Percentiles rank a stretch among this genome's conserved stretches.
Evolutionary conservation across 2,888 invertebrate species (phyloP).

Genomic region (Orthosia cruda): DNA sequence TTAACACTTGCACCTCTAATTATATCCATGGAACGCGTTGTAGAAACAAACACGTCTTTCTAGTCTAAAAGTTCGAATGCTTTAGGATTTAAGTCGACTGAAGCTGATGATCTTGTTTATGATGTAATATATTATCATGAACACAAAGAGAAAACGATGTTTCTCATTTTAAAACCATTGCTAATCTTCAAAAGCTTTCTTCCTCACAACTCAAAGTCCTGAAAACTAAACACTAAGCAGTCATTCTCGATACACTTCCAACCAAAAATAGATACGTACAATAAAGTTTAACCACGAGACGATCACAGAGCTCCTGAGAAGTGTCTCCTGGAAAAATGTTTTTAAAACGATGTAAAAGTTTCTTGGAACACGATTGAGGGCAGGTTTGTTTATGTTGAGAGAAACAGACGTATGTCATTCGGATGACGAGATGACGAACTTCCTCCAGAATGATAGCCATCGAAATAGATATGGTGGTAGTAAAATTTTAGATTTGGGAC

Average conservation of each 20-base stretch:
- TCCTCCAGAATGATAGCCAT: constrained; percentile 76
- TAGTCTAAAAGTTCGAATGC: constrained; percentile 66
- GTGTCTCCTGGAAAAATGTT: constrained; percentile 87
- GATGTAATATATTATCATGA: constrained; percentile 53
- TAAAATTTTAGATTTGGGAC: constrained; percentile 64
- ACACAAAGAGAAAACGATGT: constrained; percentile 19
- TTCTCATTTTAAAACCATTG: constrained; percentile 13
- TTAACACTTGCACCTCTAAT: constrained; percentile 90
- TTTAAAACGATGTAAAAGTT: constrained; percentile 87
- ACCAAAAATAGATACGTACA: constrained; percentile 74
- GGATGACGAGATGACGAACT: constrained; percentile 75
- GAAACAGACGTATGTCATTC: constrained; percentile 86
- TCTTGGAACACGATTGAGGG: constrained; percentile 87
- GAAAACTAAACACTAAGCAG: constrained; percentile 50
- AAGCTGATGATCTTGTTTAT: constrained; percentile 64
- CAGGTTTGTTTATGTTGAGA: constrained; percentile 87
- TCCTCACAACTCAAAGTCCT: constrained; percentile 38
- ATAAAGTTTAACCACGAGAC: constrained; percentile 69
- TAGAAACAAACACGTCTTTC: constrained; percentile 85
- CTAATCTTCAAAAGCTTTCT: constrained; percentile 2
- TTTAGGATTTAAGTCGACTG: constrained; percentile 53
- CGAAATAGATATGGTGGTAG: constrained; percentile 76
- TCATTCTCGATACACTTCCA: constrained; percentile 55
- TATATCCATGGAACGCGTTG: constrained; percentile 86
- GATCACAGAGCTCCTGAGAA: constrained; percentile 73